Percentiles rank a stretch among this genome's conserved stretches.
phyloP scores from a whole-genome alignment of 2,888 invertebrate genomes.

The Ennomos fuscantarius region DNA sequence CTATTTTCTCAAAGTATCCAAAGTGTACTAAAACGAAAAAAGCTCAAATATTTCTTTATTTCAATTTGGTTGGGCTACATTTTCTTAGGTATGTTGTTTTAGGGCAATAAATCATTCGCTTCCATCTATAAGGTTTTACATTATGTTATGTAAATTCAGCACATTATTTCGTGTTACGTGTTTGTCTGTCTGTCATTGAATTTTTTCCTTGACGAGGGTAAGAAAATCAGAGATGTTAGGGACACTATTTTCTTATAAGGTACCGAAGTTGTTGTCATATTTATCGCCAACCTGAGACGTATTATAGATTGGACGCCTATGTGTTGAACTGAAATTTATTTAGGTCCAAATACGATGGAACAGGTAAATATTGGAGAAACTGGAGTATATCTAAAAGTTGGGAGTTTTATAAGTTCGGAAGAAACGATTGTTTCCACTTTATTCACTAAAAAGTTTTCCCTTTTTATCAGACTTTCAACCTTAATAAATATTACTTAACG shows the following conservation, averaged over 20 bases:
- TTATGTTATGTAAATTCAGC: conserved; percentile 57
- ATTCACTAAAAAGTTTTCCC: conserved; percentile 12
- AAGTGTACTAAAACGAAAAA: conserved; percentile 18
- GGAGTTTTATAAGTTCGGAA: conserved; percentile 16
- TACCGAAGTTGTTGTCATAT: conserved; percentile 42
- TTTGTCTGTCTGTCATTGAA: conserved; percentile 62
- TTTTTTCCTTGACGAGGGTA: conserved; percentile 67
- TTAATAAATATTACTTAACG: neutral
- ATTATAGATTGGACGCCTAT: conserved; percentile 32
- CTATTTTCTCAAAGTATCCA: conserved; percentile 26
- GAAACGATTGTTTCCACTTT: conserved; percentile 19
- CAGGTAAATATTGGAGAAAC: conserved; percentile 26
- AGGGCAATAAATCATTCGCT: conserved; percentile 13
- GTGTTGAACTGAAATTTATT: conserved; percentile 23
- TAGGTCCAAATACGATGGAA: conserved; percentile 18
- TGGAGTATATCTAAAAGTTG: conserved; percentile 20
- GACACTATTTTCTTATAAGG: conserved; percentile 43
- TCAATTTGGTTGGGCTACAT: conserved; percentile 18
- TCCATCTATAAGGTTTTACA: conserved; percentile 15
- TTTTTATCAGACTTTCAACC: neutral
- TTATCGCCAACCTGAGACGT: conserved; percentile 35
- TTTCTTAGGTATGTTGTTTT: conserved; percentile 4
- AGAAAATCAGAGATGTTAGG: conserved; percentile 47
- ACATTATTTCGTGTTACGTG: conserved; percentile 53
- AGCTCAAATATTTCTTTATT: conserved; percentile 17